Conservation (phyloP, 2,113 vertebrate genomes). For the Myxocyprinus asiaticus region DNA sequence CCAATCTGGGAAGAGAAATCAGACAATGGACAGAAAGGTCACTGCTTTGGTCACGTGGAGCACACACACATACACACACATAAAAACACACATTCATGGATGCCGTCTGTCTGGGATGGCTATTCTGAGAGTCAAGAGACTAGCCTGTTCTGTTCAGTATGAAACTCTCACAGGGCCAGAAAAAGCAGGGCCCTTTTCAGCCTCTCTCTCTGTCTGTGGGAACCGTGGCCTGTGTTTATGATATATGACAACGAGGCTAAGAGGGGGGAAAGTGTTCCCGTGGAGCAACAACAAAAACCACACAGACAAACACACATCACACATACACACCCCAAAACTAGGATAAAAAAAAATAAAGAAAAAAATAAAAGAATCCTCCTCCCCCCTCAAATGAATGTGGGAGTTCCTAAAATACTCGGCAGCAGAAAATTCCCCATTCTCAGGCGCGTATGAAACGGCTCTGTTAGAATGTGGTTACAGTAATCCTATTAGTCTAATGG, state of each 20-base stretch:
- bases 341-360: not conserved
- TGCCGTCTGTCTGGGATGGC: constrained; percentile 5
- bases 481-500: constrained; percentile 77
- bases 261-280: constrained; percentile 50
- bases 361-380: not conserved
- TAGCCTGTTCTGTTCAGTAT: constrained; percentile 23
- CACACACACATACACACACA: not conserved
- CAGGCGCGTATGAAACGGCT: constrained; percentile 66
- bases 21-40: constrained; percentile 30
- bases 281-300: constrained; percentile 38
- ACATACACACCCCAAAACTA: constrained; percentile 28
- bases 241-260: constrained; percentile 55
- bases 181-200: constrained; percentile 49
- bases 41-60: not conserved
- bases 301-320: constrained; percentile 35
- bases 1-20: constrained; percentile 83
- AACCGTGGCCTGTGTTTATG: constrained; percentile 69
- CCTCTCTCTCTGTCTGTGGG: constrained; percentile 62
- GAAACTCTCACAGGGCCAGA: constrained; percentile 35
- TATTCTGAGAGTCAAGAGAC: constrained; percentile 33
- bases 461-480: constrained; percentile 65
- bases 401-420: constrained; percentile 75
- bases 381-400: constrained; percentile 63
- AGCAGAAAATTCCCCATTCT: constrained; percentile 79
- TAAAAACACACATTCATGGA: constrained; percentile 37